Evolutionary conservation across 2,888 invertebrate genomes (phyloP), one percentile per base, ranked within the genome.

Genomic region (Ypsolopha sequella): DNA sequence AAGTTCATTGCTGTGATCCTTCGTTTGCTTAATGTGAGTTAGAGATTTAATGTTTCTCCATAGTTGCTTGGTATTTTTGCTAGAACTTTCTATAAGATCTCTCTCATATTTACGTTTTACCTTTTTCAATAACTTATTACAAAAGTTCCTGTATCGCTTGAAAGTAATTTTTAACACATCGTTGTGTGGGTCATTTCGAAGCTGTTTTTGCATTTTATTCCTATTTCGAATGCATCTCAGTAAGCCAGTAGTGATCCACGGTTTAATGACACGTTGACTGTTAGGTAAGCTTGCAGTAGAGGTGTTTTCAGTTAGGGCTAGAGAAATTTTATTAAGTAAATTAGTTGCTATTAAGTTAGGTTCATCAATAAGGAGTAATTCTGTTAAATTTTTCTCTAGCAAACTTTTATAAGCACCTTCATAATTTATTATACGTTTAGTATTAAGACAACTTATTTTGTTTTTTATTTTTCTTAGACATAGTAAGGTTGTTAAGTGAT

Each of bases 131-230:
- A 47, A 11, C 34, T 47, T 47, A 13, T 47, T 47, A 47, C 47
- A 47, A 47, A 36, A 47, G 13, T 47, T 47, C n/a, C 47, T 34
- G 35, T 47, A 47, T 49, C 38, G 38, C 24, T 38, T 49, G 24
- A 39, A 39, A 10, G 38, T 49, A n/a, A 14, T 49, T 49, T 41
- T 11, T 24, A 14, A 39, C 14, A 39, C n/a, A 24, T 49, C 34
- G 11, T 49, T 33, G n/a, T 49, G 1, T n/a, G 38, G 41, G 3
- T 49, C 41, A 11, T 7, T 10, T 10, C 33, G 38, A 6, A 39
- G 14, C 10, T 38, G 10, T 39, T 39, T 41, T 33, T 49, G 38
- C 14, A 39, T n/a, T 41, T n/a, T n/a, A n/a, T n/a, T n/a, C n/a
- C n/a, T n/a, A n/a, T n/a, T 49, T 14, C 7, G 34, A 9, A 49